Percentiles rank a stretch among this genome's conserved stretches.
phyloP scores from a whole-genome alignment of 2,797 vertebrate genomes.

The Chrosomus eos region DNA sequence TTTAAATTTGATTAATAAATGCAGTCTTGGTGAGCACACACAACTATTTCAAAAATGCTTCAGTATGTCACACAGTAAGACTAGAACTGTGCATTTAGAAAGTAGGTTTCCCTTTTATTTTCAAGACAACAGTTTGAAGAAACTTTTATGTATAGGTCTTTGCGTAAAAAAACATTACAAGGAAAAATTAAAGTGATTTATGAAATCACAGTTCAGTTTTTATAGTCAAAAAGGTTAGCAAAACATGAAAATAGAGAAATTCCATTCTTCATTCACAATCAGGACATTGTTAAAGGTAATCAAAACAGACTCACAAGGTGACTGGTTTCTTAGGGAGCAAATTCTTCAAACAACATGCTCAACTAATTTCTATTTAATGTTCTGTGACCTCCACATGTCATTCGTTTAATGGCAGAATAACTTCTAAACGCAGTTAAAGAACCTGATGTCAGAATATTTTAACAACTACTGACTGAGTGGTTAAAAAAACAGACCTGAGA shows the following conservation, averaged over 20 bases:
- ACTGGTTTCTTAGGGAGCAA: not conserved
- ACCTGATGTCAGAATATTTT: not conserved
- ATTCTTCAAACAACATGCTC: not conserved
- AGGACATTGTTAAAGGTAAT: not conserved
- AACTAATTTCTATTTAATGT: not conserved
- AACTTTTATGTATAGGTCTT: not conserved
- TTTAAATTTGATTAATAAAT: not conserved
- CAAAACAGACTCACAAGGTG: not conserved
- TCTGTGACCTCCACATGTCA: not conserved
- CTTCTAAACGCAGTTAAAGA: not conserved
- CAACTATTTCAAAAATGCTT: no score
- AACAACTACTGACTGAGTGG: not conserved
- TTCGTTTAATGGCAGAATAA: not conserved
- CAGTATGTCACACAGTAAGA: not conserved
- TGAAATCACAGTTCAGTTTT: not conserved
- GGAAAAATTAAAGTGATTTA: not conserved
- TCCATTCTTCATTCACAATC: not conserved
- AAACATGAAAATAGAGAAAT: not conserved
- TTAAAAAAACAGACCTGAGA: not conserved
- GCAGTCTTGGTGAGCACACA: no score
- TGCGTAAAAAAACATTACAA: not conserved
- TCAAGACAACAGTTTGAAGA: not conserved
- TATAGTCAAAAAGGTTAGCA: not conserved
- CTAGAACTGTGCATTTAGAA: not conserved
- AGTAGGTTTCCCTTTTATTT: not conserved